Evolutionary conservation across 1,140 invertebrate genomes (phyloP).

Genomic region (Sycophila sp.): DNA sequence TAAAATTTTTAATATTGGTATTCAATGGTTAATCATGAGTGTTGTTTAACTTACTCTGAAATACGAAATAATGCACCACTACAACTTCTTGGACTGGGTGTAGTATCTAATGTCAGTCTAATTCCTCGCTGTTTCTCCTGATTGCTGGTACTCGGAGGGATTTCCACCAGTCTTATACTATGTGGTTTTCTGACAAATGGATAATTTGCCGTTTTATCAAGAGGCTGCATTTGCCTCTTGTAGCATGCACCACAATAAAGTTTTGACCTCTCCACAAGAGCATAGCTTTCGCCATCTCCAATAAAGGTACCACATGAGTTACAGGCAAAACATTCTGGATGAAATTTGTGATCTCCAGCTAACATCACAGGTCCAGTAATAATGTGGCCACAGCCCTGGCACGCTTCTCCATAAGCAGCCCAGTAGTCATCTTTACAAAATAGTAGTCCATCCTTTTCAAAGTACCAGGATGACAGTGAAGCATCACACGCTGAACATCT

Average conservation of each 20-base stretch:
- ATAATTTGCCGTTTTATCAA: slow-evolving; percentile 68
- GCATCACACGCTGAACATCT: slow-evolving; percentile 90
- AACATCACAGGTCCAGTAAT: slow-evolving; percentile 95
- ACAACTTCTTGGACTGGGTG: slow-evolving; percentile 62
- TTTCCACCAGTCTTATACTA: slow-evolving; percentile 83
- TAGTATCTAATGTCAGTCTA: slow-evolving; percentile 69
- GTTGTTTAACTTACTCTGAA: slow-evolving; percentile 68
- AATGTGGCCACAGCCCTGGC: slow-evolving; percentile 86
- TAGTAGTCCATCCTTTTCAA: slow-evolving; percentile 88
- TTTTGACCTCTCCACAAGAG: slow-evolving; percentile 86
- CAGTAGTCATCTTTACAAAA: slow-evolving; percentile 93
- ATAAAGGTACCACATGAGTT: slow-evolving; percentile 83
- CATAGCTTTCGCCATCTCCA: slow-evolving; percentile 91
- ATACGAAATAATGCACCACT: slow-evolving; percentile 68
- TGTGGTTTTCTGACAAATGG: slow-evolving; percentile 74
- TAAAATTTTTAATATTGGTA: background rate
- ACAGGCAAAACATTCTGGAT: slow-evolving; percentile 95
- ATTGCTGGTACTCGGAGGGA: slow-evolving; percentile 70
- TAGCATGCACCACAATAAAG: slow-evolving; percentile 78
- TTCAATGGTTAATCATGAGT: too few relatives aligned
- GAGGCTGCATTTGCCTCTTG: slow-evolving; percentile 67
- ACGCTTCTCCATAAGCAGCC: slow-evolving; percentile 86
- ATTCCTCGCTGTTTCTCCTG: slow-evolving; percentile 66
- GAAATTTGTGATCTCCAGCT: slow-evolving; percentile 93
- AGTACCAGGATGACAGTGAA: slow-evolving; percentile 89